Percentiles rank a stretch among this genome's conserved stretches.
These are phyloP conservation scores for Drosophila demipolita DNA, from an alignment of 2,888 invertebrate species.

Conservation along the genomic window DNA sequence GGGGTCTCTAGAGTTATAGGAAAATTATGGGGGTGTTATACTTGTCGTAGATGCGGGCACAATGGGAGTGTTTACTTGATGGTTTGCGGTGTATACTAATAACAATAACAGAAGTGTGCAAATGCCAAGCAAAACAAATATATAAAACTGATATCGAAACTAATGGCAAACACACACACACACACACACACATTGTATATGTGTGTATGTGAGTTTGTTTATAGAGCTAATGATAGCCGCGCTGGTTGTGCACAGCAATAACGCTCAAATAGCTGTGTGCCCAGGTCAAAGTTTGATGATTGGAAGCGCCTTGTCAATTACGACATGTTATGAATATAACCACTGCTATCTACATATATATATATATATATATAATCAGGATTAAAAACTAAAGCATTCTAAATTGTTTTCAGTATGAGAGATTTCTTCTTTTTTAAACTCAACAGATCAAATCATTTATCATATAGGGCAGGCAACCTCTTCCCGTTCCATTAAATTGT, in stretches of 20 bases:
- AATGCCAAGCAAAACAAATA: constrained; percentile 59
- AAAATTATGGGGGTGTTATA: background rate
- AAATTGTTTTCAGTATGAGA: too few species aligned
- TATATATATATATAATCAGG: background rate
- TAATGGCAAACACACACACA: constrained; percentile 38
- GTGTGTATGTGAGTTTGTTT: constrained; percentile 22
- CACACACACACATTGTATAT: background rate
- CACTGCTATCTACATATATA: background rate
- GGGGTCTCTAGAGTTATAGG: background rate
- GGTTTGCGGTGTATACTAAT: constrained; percentile 14
- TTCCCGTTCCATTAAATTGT: rapidly evolving
- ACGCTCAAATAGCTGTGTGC: constrained; percentile 11
- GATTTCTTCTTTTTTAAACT: background rate
- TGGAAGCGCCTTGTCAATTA: constrained; percentile 41
- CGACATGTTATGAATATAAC: constrained; percentile 10
- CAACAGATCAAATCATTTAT: background rate
- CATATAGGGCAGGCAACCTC: background rate
- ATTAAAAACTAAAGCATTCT: background rate
- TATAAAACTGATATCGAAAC: constrained; percentile 61
- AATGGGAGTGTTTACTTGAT: background rate
- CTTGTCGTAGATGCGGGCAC: background rate
- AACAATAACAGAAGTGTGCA: constrained; percentile 54
- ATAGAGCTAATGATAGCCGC: constrained; percentile 29
- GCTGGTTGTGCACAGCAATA: constrained; percentile 4
- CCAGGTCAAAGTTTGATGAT: constrained; percentile 23